Base-by-base conservation (phyloP, 2,888 invertebrate genomes). In the Polymixis flavicincta region DNA sequence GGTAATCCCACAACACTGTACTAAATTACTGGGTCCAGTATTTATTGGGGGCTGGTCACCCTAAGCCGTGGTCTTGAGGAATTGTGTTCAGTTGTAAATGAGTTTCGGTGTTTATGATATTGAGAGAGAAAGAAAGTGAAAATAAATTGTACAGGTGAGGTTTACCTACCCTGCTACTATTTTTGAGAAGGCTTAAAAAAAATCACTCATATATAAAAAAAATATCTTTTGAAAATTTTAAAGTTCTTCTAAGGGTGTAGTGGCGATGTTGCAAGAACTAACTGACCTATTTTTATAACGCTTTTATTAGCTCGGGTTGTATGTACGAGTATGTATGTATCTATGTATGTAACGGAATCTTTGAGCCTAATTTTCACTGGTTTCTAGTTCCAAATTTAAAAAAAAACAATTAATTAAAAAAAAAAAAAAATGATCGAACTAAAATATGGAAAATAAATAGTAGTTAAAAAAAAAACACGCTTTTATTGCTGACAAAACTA, bases 1-100 rank as follows among this genome's bases (percentile, higher is more conserved):
- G 84, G 85, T 93, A 93, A 93, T 91, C 93, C 91, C 85, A 89
- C 90, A 90, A 90, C 89, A 92, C 87, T 90, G 86, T 74, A 80
- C 74, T 85, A 79, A 88, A 85, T 83, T 83, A 85, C 76, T 71
- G 79, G 50, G 87, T 82, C 86, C 84, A 78, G 82, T 93, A 93
- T 93, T 93, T 93, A 93, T 92, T 87, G 86, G 84, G 86, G 87
- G 66, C 79, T 88, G 88, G 89, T 87, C 89, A 91, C 88, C 90
- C 90, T 82, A 85, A 61, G 74, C 84, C 60, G 87, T 90, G 82
- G 86, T 89, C 85, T 85, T 84, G 69, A 82, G 80, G 68, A 82
- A 83, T 87, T 78, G 67, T 71, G 37, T 22, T 69, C 72, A 76
- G 76, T 77, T 77, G 71, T 71, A 72, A 83, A 61, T 74, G 79